phyloP scores from a whole-genome alignment of 1,140 invertebrate species.

The Drosophila arawakana region DNA sequence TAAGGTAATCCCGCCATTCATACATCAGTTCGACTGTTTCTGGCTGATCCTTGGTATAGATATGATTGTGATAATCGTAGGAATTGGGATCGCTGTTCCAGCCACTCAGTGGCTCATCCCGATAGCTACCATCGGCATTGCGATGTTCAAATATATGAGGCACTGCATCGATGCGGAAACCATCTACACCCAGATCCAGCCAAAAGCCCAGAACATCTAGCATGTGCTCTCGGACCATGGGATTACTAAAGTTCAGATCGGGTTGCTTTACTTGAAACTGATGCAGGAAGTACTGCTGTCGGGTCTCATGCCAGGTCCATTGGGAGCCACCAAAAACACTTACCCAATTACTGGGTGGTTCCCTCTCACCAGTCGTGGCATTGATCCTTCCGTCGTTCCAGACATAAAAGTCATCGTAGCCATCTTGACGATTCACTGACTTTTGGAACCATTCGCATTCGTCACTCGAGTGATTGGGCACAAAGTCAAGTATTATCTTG shows the following conservation, averaged over 20 bases:
- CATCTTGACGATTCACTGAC: conserved; percentile 86
- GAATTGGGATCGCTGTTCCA: conserved; percentile 73
- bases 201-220: conserved; percentile 89
- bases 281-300: conserved; percentile 89
- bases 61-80: conserved; percentile 85
- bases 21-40: conserved; percentile 85
- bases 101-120: conserved; percentile 85
- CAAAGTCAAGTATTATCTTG: conserved; percentile 83
- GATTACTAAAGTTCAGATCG: conserved; percentile 89
- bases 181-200: conserved; percentile 90
- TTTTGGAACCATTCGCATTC: conserved; percentile 89
- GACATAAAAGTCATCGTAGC: conserved; percentile 89
- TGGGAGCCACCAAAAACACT: conserved; percentile 86
- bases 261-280: conserved; percentile 88
- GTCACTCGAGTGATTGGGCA: conserved; percentile 90
- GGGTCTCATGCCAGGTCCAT: conserved; percentile 87
- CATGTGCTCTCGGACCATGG: conserved; percentile 87
- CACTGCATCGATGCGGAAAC: conserved; percentile 90
- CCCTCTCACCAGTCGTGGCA: conserved; percentile 56
- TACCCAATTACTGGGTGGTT: conserved; percentile 89
- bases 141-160: conserved; percentile 88
- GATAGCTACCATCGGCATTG: conserved; percentile 85
- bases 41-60: conserved; percentile 85
- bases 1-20: conserved; percentile 86
- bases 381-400: conserved; percentile 87